Conservation (phyloP, 2,113 vertebrate species). For the Lagopus leucura region DNA sequence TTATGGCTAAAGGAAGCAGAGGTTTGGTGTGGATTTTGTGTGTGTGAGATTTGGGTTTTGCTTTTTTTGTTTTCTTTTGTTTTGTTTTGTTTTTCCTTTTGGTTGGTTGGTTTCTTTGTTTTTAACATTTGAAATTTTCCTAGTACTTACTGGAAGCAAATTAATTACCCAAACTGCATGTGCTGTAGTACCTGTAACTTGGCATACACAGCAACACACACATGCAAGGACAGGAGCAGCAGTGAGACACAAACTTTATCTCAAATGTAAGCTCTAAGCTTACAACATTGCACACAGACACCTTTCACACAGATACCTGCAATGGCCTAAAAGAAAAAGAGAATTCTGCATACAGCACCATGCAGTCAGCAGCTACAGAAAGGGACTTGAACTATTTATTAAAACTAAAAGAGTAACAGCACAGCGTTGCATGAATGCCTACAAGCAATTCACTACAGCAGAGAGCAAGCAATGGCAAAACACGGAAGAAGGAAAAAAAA, state of each 20-base stretch:
- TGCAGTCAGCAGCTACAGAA: conserved; percentile 56
- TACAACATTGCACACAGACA: background rate
- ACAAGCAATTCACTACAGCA: background rate
- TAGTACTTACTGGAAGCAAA: conserved; percentile 25
- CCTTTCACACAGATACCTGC: background rate
- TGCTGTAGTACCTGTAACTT: conserved; percentile 33
- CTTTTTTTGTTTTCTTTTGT: background rate
- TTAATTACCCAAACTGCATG: background rate
- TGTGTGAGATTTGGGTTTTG: background rate
- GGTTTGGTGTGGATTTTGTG: background rate
- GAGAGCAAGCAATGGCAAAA: conserved; percentile 30
- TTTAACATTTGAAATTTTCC: background rate
- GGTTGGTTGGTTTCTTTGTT: too few species aligned
- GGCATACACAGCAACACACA: background rate
- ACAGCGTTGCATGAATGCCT: background rate
- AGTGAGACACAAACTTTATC: background rate
- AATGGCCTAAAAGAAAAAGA: background rate
- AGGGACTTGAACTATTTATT: background rate
- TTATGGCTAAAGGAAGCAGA: background rate
- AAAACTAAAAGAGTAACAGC: conserved; percentile 33
- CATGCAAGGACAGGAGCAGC: conserved; percentile 40
- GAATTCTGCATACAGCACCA: conserved; percentile 51
- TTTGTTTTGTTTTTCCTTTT: too few species aligned
- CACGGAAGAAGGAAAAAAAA: background rate
- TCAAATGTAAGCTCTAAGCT: background rate